These are phyloP conservation scores for Thamnophis sirtalis DNA, from an alignment of 2,113 vertebrate genomes.

Conservation along the genomic window DNA sequence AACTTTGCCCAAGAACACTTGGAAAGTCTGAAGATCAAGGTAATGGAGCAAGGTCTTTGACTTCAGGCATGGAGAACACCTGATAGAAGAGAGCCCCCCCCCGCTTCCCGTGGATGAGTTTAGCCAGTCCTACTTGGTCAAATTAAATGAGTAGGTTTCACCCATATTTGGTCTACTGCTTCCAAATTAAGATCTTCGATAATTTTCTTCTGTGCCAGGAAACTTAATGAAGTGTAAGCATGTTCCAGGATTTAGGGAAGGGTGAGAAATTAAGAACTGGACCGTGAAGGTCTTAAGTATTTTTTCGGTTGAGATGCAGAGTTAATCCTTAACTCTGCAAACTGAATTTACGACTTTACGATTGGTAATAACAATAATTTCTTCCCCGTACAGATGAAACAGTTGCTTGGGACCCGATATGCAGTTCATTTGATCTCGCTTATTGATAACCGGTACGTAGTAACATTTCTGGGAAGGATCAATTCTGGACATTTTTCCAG, in stretches of 20 bases:
- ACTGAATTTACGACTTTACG: no score
- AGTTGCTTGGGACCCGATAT: slow-evolving; percentile 1
- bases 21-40: slow-evolving; percentile 1
- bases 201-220: neutral
- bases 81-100: neutral
- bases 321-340: neutral
- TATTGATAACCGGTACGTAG: slow-evolving; percentile 26
- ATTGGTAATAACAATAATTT: neutral
- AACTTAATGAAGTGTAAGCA: neutral
- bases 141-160: neutral
- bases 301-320: no score
- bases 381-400: slow-evolving; percentile 8
- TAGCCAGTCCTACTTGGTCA: neutral
- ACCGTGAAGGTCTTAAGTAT: neutral
- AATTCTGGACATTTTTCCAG: neutral
- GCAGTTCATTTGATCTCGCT: slow-evolving; percentile 12
- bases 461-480: neutral
- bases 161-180: neutral
- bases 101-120: neutral
- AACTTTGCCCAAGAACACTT: neutral
- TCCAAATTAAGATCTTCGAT: neutral
- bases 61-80: neutral
- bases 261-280: neutral
- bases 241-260: neutral
- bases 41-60: neutral